Base-by-base conservation (phyloP, 2,888 invertebrate species). In the Oligia strigilis region DNA sequence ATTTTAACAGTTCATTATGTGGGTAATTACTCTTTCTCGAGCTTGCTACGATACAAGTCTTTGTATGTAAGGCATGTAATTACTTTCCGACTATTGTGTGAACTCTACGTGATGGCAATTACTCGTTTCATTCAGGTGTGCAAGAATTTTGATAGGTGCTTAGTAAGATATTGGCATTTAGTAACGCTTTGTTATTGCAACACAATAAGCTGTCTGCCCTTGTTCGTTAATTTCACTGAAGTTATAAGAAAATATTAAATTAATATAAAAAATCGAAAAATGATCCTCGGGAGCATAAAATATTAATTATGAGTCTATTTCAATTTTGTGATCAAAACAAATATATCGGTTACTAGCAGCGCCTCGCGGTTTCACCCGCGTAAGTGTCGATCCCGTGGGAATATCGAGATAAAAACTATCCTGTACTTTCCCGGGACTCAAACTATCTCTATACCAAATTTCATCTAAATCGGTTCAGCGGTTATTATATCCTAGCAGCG, bases 41-140 rank as follows among this genome's bases (percentile, higher is more conserved):
- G 75, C 43, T 73, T 77, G 36, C 69, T 66, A 36, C 66, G 73
- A 82, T 62, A 77, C 70, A 78, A 80, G 79, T 70, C 80, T 77
- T 76, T 65, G 69, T 75, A 64, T 69, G 74, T 73, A 60, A 77
- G 78, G 73, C 65, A 62, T 66, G 70, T 77, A 89, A 88, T 89
- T 85, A 82, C 78, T 75, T 76, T 46, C 72, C 73, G 77, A 82
- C 81, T 84, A 82, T 81, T 87, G 76, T 79, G 62, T 72, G 78
- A 83, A 85, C 66, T 79, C 70, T 64, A 40, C 73, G 75, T 77
- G 76, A 74, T 73, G 78, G 71, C 71, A 84, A 87, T 87, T 84
- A 81, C 75, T 81, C 76, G 78, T 78, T 88, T 73, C 71, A 70
- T 78, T 87, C 70, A 72, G 66, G 77, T 77, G 74, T 75, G 17